phyloP scores from a whole-genome alignment of 2,797 vertebrate genomes.

The Alouatta caraya region DNA sequence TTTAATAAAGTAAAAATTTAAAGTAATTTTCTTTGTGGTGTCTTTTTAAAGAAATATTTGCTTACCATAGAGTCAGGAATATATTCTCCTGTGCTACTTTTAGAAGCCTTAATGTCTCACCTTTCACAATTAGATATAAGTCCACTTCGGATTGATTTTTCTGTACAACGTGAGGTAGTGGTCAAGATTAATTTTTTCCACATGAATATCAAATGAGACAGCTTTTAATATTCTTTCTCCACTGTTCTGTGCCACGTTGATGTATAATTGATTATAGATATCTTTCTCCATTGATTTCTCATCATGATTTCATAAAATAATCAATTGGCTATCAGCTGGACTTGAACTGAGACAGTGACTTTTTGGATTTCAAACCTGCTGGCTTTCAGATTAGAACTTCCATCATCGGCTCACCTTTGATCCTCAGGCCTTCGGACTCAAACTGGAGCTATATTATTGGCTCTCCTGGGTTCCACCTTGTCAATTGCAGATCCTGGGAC shows the following conservation, averaged over 20 bases:
- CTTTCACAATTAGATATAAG: not conserved
- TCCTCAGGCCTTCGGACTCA: not conserved
- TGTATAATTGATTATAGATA: not conserved
- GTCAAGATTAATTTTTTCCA: not conserved
- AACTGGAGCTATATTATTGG: not conserved
- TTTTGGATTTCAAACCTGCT: not conserved
- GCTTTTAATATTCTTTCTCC: too few species aligned
- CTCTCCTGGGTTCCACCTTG: not conserved
- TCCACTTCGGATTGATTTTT: not conserved
- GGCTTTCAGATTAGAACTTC: not conserved
- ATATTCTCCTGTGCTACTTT: not conserved
- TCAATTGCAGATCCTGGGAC: not conserved
- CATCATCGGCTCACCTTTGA: rapidly evolving
- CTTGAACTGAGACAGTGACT: not conserved
- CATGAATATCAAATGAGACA: not conserved
- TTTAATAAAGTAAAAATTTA: not conserved
- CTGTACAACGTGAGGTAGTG: not conserved
- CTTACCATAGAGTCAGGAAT: not conserved
- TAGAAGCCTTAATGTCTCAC: not conserved
- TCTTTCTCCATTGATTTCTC: not conserved
- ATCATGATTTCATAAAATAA: not conserved
- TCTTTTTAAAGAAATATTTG: not conserved
- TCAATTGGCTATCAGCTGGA: not conserved
- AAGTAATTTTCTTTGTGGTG: not conserved
- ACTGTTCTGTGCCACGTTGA: not conserved